Base-by-base conservation (phyloP, 2,113 vertebrate genomes). In the Peromyscus polionotus region DNA sequence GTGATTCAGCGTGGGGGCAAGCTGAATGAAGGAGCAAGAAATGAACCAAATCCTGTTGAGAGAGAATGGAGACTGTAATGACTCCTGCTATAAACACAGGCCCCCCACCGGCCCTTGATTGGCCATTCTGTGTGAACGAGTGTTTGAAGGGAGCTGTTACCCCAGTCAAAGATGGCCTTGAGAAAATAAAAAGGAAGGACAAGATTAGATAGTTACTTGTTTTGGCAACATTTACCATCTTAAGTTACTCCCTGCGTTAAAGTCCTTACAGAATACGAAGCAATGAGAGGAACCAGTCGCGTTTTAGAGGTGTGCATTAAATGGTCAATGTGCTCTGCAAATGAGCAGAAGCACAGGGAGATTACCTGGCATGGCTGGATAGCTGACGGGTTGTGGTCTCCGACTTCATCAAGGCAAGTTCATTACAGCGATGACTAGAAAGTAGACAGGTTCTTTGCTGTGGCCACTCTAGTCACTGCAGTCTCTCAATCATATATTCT, bases 91-190 rank as follows among this genome's bases (percentile, higher is more conserved):
- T 59, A 83, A 61, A 63, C 45, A 86, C 11, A 80, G 86, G 76
- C n/a, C 3, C 17, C 83, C 51, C 5, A 31, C 24, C 17, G 45
- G 67, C 31, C 20, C 51, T 65, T 57, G 77, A 77, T 1, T 84
- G 63, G 76, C 80, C 75, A n/a, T 72, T 92, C 65, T 33, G 0
- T 73, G n/a, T n/a, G 42, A 28, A 73, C 59, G 72, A 91, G 51
- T 57, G 12, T 85, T 88, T 61, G 42, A 84, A 93, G 33, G 26
- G 84, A 92, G 13, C 67, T 81, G 48, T 92, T 95, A 80, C 22
- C 63, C 75, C 75, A 76, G 65, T 95, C 95, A 91, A 85, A 96
- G 84, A 91, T n/a, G 57, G 36, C 54, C n/a, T 80, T 7, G 45
- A 65, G 63, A 89, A 81, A 93, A 85, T 72, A 61, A 87, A 87